phyloP scores from a whole-genome alignment of 1,140 invertebrate species.

The Papilio polyxenes region DNA sequence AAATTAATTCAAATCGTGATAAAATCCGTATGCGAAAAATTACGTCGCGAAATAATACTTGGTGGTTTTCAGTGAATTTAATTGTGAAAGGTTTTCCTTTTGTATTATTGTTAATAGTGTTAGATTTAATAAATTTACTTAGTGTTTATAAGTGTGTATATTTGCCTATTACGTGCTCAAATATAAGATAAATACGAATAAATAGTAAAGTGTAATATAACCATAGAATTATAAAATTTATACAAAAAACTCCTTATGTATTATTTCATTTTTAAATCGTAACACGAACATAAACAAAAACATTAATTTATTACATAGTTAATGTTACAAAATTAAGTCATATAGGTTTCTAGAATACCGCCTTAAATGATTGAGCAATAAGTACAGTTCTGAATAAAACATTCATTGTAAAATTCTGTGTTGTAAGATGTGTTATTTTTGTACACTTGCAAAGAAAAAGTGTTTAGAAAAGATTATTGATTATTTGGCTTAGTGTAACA shows the following conservation, averaged over 20 bases:
- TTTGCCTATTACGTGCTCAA: not conserved
- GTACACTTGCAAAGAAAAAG: constrained; percentile 19
- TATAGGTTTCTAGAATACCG: not conserved
- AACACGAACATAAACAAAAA: not conserved
- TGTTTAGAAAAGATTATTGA: constrained; percentile 4
- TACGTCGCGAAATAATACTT: constrained; percentile 1
- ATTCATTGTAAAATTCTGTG: not conserved
- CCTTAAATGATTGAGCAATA: not conserved
- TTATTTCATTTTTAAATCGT: not conserved
- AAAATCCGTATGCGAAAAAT: not conserved
- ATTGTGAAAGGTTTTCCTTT: not conserved
- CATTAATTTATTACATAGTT: not conserved
- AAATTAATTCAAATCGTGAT: not conserved
- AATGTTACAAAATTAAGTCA: too few relatives aligned
- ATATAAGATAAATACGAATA: not conserved
- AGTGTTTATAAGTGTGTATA: not conserved
- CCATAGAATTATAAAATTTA: not conserved
- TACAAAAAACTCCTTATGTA: not conserved
- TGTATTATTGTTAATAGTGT: not conserved
- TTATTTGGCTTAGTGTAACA: constrained; percentile 16
- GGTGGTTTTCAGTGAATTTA: not conserved
- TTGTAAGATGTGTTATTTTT: constrained; percentile 1
- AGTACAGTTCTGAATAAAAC: not conserved
- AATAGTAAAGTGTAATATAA: not conserved
- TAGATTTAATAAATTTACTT: not conserved